These are phyloP conservation scores for Clavelina lepadiformis DNA, from an alignment of 23 tunicate species.

Conservation along the genomic window DNA sequence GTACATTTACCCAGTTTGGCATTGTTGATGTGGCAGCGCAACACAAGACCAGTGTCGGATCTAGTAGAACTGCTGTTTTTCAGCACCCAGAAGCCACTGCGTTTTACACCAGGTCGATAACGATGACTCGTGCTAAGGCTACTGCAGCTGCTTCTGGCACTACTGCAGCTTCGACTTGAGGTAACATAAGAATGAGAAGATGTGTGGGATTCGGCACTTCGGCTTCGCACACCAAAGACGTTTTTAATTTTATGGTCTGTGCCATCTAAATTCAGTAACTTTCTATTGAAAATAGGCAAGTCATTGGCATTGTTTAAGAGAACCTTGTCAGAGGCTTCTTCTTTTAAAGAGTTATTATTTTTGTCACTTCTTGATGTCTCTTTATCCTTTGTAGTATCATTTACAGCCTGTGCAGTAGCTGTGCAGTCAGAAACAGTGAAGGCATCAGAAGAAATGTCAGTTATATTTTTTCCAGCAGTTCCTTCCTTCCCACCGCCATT, in stretches of 20 bases:
- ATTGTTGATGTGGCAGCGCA: slow-evolving; percentile 43
- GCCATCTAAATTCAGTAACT: slow-evolving; percentile 13
- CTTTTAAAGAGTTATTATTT: too few relatives aligned
- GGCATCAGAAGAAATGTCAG: slow-evolving; percentile 1
- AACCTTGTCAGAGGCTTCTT: neutral
- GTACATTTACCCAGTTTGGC: neutral
- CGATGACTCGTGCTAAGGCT: slow-evolving; percentile 37
- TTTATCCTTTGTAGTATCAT: neutral
- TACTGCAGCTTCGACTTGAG: slow-evolving; percentile 53
- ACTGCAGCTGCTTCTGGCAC: slow-evolving; percentile 81
- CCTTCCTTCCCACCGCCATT: slow-evolving; percentile 18
- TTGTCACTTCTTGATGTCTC: slow-evolving; percentile 4
- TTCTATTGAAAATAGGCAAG: slow-evolving; percentile 4
- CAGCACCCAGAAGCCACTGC: slow-evolving; percentile 9
- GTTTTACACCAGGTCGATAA: slow-evolving; percentile 13
- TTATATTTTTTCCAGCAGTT: neutral
- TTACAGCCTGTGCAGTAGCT: neutral
- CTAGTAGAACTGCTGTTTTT: slow-evolving; percentile 70
- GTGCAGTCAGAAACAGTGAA: slow-evolving; percentile 7
- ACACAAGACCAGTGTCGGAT: slow-evolving; percentile 74
- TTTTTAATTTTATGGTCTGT: slow-evolving; percentile 28
- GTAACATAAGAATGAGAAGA: slow-evolving; percentile 21
- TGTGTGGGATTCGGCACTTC: slow-evolving; percentile 69
- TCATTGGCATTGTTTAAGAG: slow-evolving; percentile 26
- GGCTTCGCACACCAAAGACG: slow-evolving; percentile 45